Conservation (phyloP, 92 coral and sea anemone species). For the Epizoanthus fatuus region DNA sequence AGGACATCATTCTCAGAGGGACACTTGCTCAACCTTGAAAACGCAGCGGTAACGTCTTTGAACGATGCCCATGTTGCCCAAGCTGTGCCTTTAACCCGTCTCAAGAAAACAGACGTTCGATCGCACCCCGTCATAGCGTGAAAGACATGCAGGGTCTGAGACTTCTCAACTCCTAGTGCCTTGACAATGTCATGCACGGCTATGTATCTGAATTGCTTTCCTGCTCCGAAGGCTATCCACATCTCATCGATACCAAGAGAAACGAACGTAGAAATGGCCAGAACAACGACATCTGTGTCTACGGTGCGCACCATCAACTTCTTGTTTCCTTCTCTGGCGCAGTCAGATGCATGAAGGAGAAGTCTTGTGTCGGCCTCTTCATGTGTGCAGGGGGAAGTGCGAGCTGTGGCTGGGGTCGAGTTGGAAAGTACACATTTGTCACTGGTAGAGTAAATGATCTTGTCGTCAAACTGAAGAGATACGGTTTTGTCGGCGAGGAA, state of each 20-base stretch:
- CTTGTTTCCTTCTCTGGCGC: background rate
- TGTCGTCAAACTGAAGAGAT: constrained; percentile 1
- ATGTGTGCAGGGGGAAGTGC: constrained; percentile 22
- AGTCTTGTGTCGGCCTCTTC: background rate
- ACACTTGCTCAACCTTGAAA: constrained; percentile 17
- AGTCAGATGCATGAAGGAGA: constrained; percentile 34
- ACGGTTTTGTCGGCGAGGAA: constrained; percentile 27
- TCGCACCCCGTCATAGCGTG: constrained; percentile 52
- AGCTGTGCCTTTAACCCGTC: constrained; percentile 39
- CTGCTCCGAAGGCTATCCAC: constrained; percentile 48
- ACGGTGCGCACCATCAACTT: constrained; percentile 36
- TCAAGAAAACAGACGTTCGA: constrained; percentile 40
- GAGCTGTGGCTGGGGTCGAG: constrained; percentile 24
- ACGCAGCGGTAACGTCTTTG: constrained; percentile 45
- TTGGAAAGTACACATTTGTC: constrained; percentile 2
- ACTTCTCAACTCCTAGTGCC: constrained; percentile 37
- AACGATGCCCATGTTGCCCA: constrained; percentile 44
- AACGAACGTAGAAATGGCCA: constrained; percentile 31
- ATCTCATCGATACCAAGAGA: constrained; percentile 1
- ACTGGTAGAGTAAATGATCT: constrained; percentile 24
- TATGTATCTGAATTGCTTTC: constrained; percentile 30
- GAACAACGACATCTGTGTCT: constrained; percentile 48
- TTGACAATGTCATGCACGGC: constrained; percentile 45
- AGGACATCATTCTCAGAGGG: constrained; percentile 35
- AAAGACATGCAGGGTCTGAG: constrained; percentile 29